Evolutionary conservation across 1,140 invertebrate genomes (phyloP).

Genomic region (Agraylea sexmaculata): DNA sequence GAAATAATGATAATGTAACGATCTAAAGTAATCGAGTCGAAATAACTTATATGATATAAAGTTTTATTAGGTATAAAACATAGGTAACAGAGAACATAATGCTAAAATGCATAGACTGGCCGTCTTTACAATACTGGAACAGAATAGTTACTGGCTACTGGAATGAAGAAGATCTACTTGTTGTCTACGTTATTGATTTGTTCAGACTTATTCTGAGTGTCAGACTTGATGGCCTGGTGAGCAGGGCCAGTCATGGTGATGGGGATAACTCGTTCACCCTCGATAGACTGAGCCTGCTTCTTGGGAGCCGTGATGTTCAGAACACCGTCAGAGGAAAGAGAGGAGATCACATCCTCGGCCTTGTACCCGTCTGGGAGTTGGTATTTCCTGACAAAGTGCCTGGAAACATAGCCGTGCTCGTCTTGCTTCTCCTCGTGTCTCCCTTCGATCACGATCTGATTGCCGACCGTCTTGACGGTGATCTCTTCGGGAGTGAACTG

Average conservation of each 20-base stretch:
- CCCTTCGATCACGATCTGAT: conserved; percentile 52
- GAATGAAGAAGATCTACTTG: too few relatives aligned
- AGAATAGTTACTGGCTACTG: too few relatives aligned
- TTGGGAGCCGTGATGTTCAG: conserved; percentile 53
- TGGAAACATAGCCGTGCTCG: conserved; percentile 44
- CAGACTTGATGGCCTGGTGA: conserved; percentile 32
- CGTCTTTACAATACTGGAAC: too few relatives aligned
- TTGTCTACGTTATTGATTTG: too few relatives aligned
- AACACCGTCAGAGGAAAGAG: conserved; percentile 60
- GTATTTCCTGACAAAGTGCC: conserved; percentile 56
- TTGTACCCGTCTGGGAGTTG: conserved; percentile 53
- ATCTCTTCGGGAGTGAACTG: conserved; percentile 69
- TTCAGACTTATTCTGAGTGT: too few relatives aligned
- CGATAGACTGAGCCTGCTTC: conserved; percentile 20
- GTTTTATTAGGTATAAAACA: too few relatives aligned
- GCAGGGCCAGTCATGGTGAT: conserved; percentile 50
- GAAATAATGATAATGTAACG: too few relatives aligned
- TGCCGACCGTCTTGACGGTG: conserved; percentile 58
- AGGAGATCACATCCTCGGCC: conserved; percentile 48
- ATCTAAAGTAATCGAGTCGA: too few relatives aligned
- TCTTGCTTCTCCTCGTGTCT: conserved; percentile 56
- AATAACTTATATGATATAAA: too few relatives aligned
- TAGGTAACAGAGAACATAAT: too few relatives aligned
- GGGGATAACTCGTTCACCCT: conserved; percentile 46
- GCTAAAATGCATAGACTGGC: too few relatives aligned